Percentiles rank a stretch among this genome's conserved stretches.
phyloP scores from a whole-genome alignment of 2,113 vertebrate genomes.

The Paramormyrops kingsleyae region DNA sequence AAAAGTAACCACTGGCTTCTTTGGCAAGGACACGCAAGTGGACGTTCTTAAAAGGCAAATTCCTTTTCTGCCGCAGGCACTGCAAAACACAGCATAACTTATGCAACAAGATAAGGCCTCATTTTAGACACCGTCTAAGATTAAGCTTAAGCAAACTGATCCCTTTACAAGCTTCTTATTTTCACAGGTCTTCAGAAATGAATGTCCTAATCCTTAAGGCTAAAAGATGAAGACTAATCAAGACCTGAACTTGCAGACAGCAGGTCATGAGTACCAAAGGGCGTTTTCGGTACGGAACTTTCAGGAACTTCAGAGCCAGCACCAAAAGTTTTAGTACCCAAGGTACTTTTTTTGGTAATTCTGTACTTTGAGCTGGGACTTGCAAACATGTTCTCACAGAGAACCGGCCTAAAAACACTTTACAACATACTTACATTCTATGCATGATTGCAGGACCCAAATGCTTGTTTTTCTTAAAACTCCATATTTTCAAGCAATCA shows the following conservation, averaged over 20 bases:
- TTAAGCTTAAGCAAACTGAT: not conserved
- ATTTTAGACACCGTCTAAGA: not conserved
- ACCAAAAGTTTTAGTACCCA: not conserved
- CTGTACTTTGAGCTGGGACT: not conserved
- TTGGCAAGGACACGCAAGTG: not conserved
- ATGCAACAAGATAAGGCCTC: not conserved
- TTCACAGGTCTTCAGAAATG: not conserved
- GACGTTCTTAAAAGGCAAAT: not conserved
- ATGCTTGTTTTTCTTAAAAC: not conserved
- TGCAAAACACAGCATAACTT: not conserved
- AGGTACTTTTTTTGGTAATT: not conserved
- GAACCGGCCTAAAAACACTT: not conserved
- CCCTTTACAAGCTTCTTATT: not conserved
- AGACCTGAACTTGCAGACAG: not conserved
- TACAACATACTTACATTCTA: not conserved
- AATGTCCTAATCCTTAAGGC: not conserved
- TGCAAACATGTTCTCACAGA: not conserved
- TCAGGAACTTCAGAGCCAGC: not conserved
- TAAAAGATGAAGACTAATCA: not conserved
- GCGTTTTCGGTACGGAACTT: not conserved
- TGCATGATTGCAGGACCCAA: not conserved
- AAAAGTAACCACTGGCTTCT: not conserved
- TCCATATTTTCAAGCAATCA: not conserved
- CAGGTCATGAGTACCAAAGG: not conserved
- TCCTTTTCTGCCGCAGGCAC: not conserved